Evolutionary conservation across 2,888 invertebrate species (phyloP).

Genomic region (Dynastes maya): DNA sequence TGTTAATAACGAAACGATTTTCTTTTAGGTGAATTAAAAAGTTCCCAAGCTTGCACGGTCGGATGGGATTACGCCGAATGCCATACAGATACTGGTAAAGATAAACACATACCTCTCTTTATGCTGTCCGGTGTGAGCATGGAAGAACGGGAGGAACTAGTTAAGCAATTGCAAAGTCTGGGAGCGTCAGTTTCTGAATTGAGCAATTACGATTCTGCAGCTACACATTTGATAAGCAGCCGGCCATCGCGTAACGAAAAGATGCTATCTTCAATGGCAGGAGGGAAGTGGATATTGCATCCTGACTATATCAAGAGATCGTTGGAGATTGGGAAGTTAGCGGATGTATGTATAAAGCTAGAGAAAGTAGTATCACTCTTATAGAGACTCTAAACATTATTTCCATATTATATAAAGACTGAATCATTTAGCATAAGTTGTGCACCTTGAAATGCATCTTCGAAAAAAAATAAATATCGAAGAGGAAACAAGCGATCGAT

Average conservation of each 20-base stretch:
- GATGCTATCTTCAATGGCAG: slow-evolving; percentile 87
- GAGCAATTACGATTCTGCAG: slow-evolving; percentile 74
- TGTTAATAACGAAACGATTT: slow-evolving; percentile 33
- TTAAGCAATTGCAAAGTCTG: slow-evolving; percentile 61
- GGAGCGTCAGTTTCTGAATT: slow-evolving; percentile 79
- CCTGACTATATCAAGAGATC: slow-evolving; percentile 83
- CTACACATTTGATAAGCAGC: slow-evolving; percentile 86
- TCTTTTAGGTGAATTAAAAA: slow-evolving; percentile 60
- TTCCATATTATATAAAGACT: too few species aligned
- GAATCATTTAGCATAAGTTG: too few species aligned
- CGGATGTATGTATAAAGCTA: slow-evolving; percentile 73
- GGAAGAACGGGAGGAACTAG: slow-evolving; percentile 57
- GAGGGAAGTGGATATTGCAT: slow-evolving; percentile 93
- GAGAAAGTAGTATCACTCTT: too few species aligned
- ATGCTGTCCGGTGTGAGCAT: slow-evolving; percentile 65
- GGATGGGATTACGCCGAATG: slow-evolving; percentile 75
- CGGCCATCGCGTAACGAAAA: slow-evolving; percentile 89
- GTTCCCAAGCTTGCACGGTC: slow-evolving; percentile 78
- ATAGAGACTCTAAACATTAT: too few species aligned
- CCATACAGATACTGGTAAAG: not conserved
- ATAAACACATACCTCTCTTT: slow-evolving; percentile 57
- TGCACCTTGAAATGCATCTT: too few species aligned
- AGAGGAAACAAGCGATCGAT: too few species aligned
- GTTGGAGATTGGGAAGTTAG: slow-evolving; percentile 74
- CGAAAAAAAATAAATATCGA: too few species aligned